Evolutionary conservation across 2,797 vertebrate genomes (phyloP), one percentile per base, ranked within the genome.

Genomic region (Cuniculus paca): DNA sequence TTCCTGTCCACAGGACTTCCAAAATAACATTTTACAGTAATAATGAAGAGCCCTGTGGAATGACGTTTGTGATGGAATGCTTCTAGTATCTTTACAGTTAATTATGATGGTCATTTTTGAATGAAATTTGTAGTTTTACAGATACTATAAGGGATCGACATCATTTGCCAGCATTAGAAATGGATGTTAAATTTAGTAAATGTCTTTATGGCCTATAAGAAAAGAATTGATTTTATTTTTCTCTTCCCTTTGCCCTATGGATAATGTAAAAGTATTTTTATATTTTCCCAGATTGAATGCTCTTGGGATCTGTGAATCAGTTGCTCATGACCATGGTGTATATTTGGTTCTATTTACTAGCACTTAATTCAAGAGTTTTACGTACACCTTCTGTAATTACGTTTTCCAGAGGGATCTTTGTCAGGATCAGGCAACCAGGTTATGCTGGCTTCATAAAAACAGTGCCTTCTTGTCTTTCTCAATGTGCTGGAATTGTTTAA

Each of bases 81-180:
- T 72, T 61, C 77, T 28, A 11, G 60, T 6, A n/a, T 68, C 77
- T 94, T 85, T 52, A 54, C 42, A 83, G 52, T 90, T 50, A 88
- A 89, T 22, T 56, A 63, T 56, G 63, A 63, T 28, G 70, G 79
- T 60, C 26, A 95, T 24, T 78, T 97, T 92, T 52, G 52, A 74
- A 85, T 54, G 82, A 56, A 88, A 81, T 75, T 50, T 34, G 24
- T 89, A 52, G 61, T 95, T 68, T 61, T 45, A 77, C 68, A 96
- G 79, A 72, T 86, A 70, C 61, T 78, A 3, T 39, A 78, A 95
- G 54, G 42, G 6, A 6, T 63, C 86, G 28, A 61, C 10, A 68
- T 72, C 9, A 48, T 84, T 93, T 61, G 50, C 34, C 74, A 63
- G 42, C 4, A 42, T 61, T 42, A 86, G 50, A 92, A 75, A 31